Percentiles rank a stretch among this genome's conserved stretches.
Conservation (phyloP, 2,888 invertebrate genomes). For the Tachystola acroxantha region DNA sequence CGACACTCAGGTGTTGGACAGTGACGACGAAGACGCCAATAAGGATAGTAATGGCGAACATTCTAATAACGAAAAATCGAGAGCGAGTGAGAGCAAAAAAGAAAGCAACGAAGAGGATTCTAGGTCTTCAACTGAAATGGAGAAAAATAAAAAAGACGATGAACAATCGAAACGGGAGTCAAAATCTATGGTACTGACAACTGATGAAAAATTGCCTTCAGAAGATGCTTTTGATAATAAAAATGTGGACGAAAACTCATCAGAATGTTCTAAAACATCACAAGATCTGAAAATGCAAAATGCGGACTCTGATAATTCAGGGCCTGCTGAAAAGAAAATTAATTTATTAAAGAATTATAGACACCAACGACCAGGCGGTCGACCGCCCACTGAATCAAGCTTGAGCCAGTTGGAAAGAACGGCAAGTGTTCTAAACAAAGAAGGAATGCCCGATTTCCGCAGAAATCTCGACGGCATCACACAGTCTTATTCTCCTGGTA, state of each 20-base stretch:
- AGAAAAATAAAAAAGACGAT: conserved; percentile 20
- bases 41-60: conserved; percentile 22
- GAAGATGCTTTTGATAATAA: conserved; percentile 61
- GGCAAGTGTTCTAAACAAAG: conserved; percentile 59
- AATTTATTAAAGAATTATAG: conserved; percentile 70
- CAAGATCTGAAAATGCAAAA: conserved; percentile 20
- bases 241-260: conserved; percentile 28
- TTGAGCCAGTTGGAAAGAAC: conserved; percentile 64
- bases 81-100: conserved; percentile 15
- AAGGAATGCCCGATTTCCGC: conserved; percentile 67
- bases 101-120: conserved; percentile 14
- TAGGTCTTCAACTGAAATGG: conserved; percentile 18
- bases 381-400: conserved; percentile 60
- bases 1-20: conserved; percentile 64
- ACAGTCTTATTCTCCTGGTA: conserved; percentile 65
- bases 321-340: conserved; percentile 50
- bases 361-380: conserved; percentile 55
- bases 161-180: conserved; percentile 23
- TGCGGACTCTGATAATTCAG: conserved; percentile 28
- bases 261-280: conserved; percentile 20
- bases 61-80: conserved; percentile 18
- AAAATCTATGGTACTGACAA: conserved; percentile 53
- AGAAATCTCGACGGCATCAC: conserved; percentile 71
- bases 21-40: conserved; percentile 51
- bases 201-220: conserved; percentile 62